phyloP scores from a whole-genome alignment of 2,888 invertebrate species.

The Phalangium opilio region DNA sequence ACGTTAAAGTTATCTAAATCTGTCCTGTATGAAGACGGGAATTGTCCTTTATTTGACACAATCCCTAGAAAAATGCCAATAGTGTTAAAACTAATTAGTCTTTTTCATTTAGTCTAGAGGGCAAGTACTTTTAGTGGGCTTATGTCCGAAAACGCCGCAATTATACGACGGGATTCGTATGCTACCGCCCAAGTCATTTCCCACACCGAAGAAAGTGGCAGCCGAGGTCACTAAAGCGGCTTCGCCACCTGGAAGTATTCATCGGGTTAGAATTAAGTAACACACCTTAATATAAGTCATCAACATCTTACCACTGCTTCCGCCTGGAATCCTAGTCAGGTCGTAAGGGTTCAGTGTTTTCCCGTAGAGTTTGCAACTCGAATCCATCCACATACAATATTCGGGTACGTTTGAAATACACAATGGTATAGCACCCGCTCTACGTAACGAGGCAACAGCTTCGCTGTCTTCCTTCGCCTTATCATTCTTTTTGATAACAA shows the following conservation, averaged over 20 bases:
- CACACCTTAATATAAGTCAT: too few species aligned
- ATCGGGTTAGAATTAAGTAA: too few species aligned
- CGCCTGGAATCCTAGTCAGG: slow-evolving; percentile 52
- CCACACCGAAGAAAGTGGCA: slow-evolving; percentile 33
- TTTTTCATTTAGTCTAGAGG: not conserved
- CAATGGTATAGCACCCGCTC: slow-evolving; percentile 64
- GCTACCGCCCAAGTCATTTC: slow-evolving; percentile 37
- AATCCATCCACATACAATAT: slow-evolving; percentile 47
- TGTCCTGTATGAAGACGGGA: slow-evolving; percentile 10
- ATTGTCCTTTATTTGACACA: slow-evolving; percentile 13
- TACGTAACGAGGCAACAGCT: slow-evolving; percentile 43
- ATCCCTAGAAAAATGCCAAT: slow-evolving; percentile 3
- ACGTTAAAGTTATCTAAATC: slow-evolving; percentile 45
- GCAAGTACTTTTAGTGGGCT: slow-evolving; percentile 30
- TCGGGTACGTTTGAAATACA: slow-evolving; percentile 75
- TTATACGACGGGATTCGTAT: slow-evolving; percentile 38
- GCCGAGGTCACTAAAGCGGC: slow-evolving; percentile 32
- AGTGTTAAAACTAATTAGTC: not conserved
- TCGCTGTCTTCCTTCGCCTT: slow-evolving; percentile 52
- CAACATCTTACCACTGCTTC: slow-evolving; percentile 55
- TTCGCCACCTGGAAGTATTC: slow-evolving; percentile 31
- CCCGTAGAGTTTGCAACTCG: slow-evolving; percentile 43
- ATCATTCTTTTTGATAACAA: slow-evolving; percentile 46
- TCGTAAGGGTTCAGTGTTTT: slow-evolving; percentile 69
- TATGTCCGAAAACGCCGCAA: slow-evolving; percentile 38